These are phyloP conservation scores for Drosophila aff. DNA, from an alignment of 1,140 invertebrate genomes.

Conservation along the genomic window DNA sequence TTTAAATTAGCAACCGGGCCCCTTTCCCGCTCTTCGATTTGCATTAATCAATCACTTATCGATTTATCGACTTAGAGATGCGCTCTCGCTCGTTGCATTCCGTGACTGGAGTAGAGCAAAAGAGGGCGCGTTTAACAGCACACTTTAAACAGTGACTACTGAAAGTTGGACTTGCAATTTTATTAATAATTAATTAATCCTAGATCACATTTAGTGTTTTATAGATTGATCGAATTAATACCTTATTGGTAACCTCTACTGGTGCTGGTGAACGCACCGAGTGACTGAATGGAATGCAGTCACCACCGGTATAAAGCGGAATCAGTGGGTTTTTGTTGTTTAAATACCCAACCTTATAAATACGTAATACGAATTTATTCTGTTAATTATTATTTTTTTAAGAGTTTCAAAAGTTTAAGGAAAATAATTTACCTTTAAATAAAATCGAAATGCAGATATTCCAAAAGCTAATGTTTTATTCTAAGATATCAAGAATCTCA, in stretches of 20 bases:
- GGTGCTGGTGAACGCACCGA: neutral
- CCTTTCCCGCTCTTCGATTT: slow-evolving; percentile 15
- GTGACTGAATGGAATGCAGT: neutral
- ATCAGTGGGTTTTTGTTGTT: neutral
- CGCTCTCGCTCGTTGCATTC: neutral
- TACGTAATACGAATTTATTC: neutral
- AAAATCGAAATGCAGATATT: neutral
- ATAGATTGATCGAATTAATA: neutral
- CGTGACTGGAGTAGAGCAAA: neutral
- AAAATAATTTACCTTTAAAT: neutral
- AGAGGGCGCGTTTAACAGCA: neutral
- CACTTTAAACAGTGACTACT: neutral
- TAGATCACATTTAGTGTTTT: neutral
- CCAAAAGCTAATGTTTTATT: too few relatives aligned
- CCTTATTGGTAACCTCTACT: too few relatives aligned
- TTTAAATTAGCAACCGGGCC: slow-evolving; percentile 1
- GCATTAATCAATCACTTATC: slow-evolving; percentile 26
- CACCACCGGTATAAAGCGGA: neutral
- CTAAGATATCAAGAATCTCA: too few relatives aligned
- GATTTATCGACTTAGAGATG: slow-evolving; percentile 22
- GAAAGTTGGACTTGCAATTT: neutral
- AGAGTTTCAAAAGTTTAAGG: neutral
- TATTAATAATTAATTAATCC: neutral
- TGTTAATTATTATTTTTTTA: neutral
- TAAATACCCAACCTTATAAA: neutral